Conservation (phyloP, 2,888 invertebrate genomes). For the Netelia fuscicornis region DNA sequence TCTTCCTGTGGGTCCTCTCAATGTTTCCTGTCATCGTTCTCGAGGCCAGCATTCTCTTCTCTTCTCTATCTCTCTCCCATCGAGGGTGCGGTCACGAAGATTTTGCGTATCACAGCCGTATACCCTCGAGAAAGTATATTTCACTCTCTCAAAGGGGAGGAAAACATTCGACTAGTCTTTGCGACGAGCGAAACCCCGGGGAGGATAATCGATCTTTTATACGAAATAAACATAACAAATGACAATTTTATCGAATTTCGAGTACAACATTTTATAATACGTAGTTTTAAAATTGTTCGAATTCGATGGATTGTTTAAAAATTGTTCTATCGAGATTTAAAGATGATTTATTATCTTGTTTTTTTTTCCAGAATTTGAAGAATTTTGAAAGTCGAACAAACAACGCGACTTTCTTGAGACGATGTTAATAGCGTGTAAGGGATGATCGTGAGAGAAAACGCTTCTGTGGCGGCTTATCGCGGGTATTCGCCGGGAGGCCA, state of each 20-base stretch:
- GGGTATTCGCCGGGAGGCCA: slow-evolving; percentile 37
- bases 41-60: slow-evolving; percentile 2
- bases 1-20: slow-evolving; percentile 62
- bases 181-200: slow-evolving; percentile 15
- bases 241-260: not conserved
- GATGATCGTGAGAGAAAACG: slow-evolving; percentile 20
- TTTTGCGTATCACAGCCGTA: not conserved
- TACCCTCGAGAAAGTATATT: slow-evolving; percentile 43
- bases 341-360: no score
- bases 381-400: no score
- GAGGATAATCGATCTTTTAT: slow-evolving; percentile 18
- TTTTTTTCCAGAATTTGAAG: no score
- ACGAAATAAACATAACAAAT: not conserved
- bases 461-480: slow-evolving; percentile 50
- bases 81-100: slow-evolving; percentile 28
- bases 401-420: no score
- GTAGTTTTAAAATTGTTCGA: not conserved
- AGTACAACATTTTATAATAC: no score
- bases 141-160: slow-evolving; percentile 28
- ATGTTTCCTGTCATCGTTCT: slow-evolving; percentile 66
- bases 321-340: not conserved
- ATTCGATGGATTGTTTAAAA: not conserved
- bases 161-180: not conserved
- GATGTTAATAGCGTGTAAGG: not conserved
- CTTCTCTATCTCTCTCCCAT: not conserved